Conservation (phyloP, 2,113 vertebrate species). For the Corythoichthys haematopterus region DNA sequence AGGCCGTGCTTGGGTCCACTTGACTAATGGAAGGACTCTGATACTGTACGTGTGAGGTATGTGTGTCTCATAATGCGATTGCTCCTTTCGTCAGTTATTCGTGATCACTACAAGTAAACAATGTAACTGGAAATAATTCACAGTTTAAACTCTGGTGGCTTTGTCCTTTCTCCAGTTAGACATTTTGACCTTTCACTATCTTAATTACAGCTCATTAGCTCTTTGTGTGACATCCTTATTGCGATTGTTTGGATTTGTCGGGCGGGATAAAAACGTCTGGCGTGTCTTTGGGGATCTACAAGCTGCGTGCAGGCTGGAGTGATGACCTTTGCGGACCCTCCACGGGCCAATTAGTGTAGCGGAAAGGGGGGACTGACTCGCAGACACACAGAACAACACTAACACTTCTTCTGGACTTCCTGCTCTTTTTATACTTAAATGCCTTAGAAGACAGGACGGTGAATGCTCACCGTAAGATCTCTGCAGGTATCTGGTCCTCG, state of each 20-base stretch:
- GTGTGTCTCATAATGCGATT: background rate
- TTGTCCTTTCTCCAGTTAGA: background rate
- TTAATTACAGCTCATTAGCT: conserved; percentile 36
- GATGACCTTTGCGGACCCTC: conserved; percentile 38
- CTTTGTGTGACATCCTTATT: conserved; percentile 18
- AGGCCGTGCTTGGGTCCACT: background rate
- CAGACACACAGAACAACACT: background rate
- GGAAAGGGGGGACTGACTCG: background rate
- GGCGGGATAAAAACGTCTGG: background rate
- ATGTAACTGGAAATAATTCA: background rate
- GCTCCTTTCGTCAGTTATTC: background rate
- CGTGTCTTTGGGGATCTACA: conserved; percentile 18
- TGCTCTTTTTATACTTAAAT: conserved; percentile 2
- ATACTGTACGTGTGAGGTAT: no score
- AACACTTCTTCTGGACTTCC: conserved; percentile 10
- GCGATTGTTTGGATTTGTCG: conserved; percentile 4
- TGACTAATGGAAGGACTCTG: background rate
- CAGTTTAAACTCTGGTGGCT: background rate
- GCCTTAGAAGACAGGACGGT: conserved; percentile 15
- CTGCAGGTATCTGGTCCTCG: conserved; percentile 35
- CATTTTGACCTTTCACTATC: conserved; percentile 43
- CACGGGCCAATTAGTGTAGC: conserved; percentile 12
- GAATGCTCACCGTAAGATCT: conserved; percentile 63
- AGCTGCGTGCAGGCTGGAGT: conserved; percentile 17
- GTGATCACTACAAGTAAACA: background rate